Evolutionary conservation across 1,140 invertebrate species (phyloP).

Genomic region (Wiebesia pumilae): DNA sequence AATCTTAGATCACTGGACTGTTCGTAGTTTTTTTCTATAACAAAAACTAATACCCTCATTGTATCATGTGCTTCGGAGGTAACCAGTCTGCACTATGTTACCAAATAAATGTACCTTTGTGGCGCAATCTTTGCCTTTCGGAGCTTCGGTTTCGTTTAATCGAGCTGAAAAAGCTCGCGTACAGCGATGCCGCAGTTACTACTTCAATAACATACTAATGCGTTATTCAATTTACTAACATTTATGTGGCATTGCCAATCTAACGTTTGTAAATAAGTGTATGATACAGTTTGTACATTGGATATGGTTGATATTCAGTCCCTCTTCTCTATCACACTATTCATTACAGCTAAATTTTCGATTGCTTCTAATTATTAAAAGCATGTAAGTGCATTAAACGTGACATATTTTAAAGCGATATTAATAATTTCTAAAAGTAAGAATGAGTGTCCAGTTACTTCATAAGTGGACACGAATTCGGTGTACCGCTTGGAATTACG

Average conservation of each 20-base stretch:
- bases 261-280: neutral
- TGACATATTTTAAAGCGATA: neutral
- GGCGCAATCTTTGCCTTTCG: neutral
- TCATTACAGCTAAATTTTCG: conserved; percentile 65
- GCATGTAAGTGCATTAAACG: neutral
- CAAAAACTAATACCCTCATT: conserved; percentile 49
- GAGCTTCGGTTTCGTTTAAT: neutral
- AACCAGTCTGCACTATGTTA: neutral
- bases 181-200: neutral
- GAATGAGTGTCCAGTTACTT: too few relatives aligned
- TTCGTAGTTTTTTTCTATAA: conserved; percentile 52
- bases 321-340: neutral
- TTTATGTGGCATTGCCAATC: neutral
- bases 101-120: neutral
- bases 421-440: too few relatives aligned
- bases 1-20: conserved; percentile 37
- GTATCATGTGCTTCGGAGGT: conserved; percentile 48
- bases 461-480: too few relatives aligned
- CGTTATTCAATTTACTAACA: neutral
- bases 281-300: neutral
- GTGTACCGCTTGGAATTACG: too few relatives aligned
- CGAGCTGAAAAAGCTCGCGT: neutral
- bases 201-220: neutral
- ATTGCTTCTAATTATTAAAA: neutral
- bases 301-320: neutral